A percentile compares a stretch with the other conserved stretches of the same genome.
phyloP scores from a whole-genome alignment of 2,888 invertebrate species.

The Acanthococcus lagerstroemiae region DNA sequence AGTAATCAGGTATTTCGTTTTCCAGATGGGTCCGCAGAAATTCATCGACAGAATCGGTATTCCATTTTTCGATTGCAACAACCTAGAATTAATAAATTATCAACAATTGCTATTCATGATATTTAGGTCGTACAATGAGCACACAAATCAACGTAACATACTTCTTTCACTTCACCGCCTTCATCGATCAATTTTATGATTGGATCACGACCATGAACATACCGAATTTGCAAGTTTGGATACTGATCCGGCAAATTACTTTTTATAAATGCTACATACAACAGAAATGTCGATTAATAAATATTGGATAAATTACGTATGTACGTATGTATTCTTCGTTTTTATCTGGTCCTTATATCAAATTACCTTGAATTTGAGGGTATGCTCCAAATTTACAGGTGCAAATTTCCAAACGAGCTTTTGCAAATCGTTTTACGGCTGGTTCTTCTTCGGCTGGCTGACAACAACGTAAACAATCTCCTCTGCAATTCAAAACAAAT shows the following conservation, averaged over 20 bases:
- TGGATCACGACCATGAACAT: conserved; percentile 88
- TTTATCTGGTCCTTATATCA: too few relatives aligned
- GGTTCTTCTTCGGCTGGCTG: conserved; percentile 56
- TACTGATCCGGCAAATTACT: conserved; percentile 82
- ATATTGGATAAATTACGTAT: conserved; percentile 21
- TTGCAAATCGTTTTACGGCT: conserved; percentile 69
- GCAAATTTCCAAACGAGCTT: conserved; percentile 89
- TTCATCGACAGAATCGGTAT: conserved; percentile 94
- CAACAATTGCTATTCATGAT: neutral
- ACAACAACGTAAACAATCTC: conserved; percentile 69
- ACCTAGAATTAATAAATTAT: conserved; percentile 43
- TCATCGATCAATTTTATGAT: conserved; percentile 81
- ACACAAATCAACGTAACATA: conserved; percentile 29
- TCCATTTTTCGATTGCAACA: conserved; percentile 95
- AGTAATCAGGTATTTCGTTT: conserved; percentile 37
- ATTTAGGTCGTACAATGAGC: neutral
- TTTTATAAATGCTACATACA: conserved; percentile 74
- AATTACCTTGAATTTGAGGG: conserved; percentile 83
- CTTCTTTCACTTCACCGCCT: conserved; percentile 69
- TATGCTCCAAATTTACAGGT: conserved; percentile 97
- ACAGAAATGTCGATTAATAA: neutral
- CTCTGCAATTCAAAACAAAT: conserved; percentile 43
- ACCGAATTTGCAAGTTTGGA: conserved; percentile 82
- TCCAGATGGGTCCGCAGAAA: conserved; percentile 81
- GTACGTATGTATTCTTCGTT: too few relatives aligned